These are phyloP conservation scores for Phrynocephalus forsythii DNA, from an alignment of 2,797 vertebrate genomes.

Conservation along the genomic window DNA sequence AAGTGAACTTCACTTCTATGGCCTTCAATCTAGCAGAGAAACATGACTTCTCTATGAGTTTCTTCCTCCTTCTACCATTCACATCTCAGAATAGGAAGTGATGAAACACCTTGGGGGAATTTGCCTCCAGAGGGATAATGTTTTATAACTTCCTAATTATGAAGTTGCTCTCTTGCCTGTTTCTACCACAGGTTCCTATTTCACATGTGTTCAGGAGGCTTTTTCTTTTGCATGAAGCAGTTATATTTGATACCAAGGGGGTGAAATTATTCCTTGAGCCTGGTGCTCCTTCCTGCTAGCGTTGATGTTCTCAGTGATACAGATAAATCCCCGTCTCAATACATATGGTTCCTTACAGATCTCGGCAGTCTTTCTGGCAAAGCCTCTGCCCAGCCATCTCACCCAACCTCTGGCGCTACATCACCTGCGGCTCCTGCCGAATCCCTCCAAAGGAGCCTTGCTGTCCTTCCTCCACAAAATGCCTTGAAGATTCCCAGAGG, in stretches of 20 bases:
- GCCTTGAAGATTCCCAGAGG: constrained; percentile 60
- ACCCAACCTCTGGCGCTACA: constrained; percentile 73
- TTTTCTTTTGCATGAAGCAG: not conserved
- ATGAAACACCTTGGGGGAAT: no score
- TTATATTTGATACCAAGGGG: not conserved
- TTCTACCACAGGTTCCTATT: not conserved
- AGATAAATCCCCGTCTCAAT: constrained; percentile 28
- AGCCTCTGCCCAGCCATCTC: constrained; percentile 70
- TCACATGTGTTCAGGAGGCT: not conserved
- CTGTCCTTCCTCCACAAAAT: constrained; percentile 73
- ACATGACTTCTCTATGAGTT: no score
- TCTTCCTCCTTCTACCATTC: not conserved
- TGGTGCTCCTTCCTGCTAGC: not conserved
- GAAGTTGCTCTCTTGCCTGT: no score
- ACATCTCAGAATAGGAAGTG: no score
- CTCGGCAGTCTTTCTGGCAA: constrained; percentile 65
- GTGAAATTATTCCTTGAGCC: not conserved
- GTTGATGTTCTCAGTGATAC: not conserved
- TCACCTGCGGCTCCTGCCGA: constrained; percentile 74
- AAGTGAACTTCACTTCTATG: no score
- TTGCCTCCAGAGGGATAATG: no score
- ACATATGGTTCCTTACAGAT: constrained; percentile 69
- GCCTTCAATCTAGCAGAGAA: no score
- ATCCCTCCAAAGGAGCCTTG: constrained; percentile 73
- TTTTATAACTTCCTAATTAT: no score